Conservation (phyloP, 2,797 vertebrate genomes). For the Sebastiscus tertius region DNA sequence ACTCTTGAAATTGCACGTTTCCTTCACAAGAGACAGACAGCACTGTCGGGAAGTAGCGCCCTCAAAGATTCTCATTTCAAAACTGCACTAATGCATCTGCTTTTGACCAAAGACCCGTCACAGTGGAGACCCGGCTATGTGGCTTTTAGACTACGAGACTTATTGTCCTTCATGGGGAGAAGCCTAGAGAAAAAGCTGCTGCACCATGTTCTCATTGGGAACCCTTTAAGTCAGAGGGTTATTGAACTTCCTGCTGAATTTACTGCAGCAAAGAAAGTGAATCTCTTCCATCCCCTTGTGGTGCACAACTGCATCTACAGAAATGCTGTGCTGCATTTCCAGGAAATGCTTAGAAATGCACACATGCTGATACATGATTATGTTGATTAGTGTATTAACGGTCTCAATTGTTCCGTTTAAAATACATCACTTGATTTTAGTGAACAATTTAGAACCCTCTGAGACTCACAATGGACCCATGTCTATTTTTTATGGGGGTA, state of each 20-base stretch:
- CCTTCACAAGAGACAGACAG: constrained; percentile 87
- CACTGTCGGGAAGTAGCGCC: constrained; percentile 82
- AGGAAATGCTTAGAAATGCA: constrained; percentile 89
- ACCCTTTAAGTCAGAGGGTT: constrained; percentile 73
- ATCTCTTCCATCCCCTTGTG: constrained; percentile 90
- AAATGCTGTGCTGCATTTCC: constrained; percentile 83
- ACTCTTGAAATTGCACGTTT: constrained; percentile 89
- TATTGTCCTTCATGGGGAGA: constrained; percentile 85
- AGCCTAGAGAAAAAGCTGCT: constrained; percentile 86
- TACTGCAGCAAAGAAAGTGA: constrained; percentile 82
- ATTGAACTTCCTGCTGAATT: constrained; percentile 82
- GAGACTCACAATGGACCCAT: too few relatives aligned
- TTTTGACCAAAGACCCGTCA: constrained; percentile 68
- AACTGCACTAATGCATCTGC: constrained; percentile 86
- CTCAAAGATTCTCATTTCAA: constrained; percentile 89
- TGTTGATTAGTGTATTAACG: neutral
- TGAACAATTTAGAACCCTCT: neutral
- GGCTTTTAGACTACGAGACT: constrained; percentile 80
- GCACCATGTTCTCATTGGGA: constrained; percentile 89
- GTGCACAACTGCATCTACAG: constrained; percentile 80
- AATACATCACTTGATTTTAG: neutral
- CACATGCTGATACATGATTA: constrained; percentile 88
- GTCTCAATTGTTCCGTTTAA: neutral
- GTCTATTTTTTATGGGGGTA: too few relatives aligned
- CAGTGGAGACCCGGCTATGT: constrained; percentile 83